A percentile compares a stretch with the other conserved stretches of the same genome.
These are phyloP conservation scores for Melitaea athalia DNA, from an alignment of 2,888 invertebrate species.

Conservation along the genomic window DNA sequence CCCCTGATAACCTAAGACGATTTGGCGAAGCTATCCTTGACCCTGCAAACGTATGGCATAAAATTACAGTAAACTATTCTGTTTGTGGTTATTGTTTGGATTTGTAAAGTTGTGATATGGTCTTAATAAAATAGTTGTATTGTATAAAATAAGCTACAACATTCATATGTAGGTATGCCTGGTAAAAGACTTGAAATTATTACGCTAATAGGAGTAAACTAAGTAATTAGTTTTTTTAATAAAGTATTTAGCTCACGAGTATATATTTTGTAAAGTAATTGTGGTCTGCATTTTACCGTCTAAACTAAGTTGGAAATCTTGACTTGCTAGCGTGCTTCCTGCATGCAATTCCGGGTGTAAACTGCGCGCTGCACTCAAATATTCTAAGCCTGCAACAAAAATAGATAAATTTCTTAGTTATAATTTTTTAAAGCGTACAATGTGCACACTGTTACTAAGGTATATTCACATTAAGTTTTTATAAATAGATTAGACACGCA, in stretches of 20 bases:
- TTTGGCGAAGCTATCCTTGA: conserved; percentile 78
- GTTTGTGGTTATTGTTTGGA: too few relatives aligned
- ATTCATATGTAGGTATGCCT: too few relatives aligned
- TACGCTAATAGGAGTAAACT: too few relatives aligned
- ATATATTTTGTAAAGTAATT: too few relatives aligned
- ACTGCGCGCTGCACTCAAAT: conserved; percentile 75
- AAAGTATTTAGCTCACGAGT: too few relatives aligned
- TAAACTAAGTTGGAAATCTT: conserved; percentile 94
- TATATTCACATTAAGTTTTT: background rate
- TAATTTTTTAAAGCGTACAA: background rate
- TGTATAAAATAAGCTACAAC: too few relatives aligned
- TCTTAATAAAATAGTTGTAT: too few relatives aligned
- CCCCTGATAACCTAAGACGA: conserved; percentile 71
- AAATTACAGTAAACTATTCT: too few relatives aligned
- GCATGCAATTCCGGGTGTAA: conserved; percentile 84
- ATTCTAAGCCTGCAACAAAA: conserved; percentile 73
- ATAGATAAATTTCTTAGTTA: conserved; percentile 12
- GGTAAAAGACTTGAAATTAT: too few relatives aligned
- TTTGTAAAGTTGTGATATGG: too few relatives aligned
- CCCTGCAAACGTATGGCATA: conserved; percentile 52
- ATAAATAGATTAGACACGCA: background rate
- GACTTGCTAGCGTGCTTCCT: conserved; percentile 88
- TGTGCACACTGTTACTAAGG: background rate
- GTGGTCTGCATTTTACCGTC: conserved; percentile 84
- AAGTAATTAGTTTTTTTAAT: too few relatives aligned